phyloP scores from a whole-genome alignment of 2,797 vertebrate genomes.

The Morus bassanus region DNA sequence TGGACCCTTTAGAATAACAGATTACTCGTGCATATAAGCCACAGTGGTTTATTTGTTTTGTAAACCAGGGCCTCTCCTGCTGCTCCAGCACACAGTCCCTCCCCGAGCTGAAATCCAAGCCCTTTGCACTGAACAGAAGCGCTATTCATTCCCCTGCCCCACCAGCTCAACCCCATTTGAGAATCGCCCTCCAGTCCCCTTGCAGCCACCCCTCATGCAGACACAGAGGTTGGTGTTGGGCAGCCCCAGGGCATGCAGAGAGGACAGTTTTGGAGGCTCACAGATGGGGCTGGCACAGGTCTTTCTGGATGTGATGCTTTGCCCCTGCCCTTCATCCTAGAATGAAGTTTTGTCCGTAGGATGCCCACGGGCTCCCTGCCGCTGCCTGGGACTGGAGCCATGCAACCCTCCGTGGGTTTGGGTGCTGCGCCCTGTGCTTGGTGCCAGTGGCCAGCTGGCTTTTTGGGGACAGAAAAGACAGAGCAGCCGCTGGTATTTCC shows the following conservation, averaged over 20 bases:
- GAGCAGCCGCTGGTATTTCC: neutral
- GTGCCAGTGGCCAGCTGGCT: no score
- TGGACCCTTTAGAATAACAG: neutral
- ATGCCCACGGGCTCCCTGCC: accelerated
- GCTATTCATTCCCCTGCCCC: neutral
- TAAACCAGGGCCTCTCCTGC: neutral
- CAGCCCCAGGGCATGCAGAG: neutral
- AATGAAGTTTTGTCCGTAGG: accelerated
- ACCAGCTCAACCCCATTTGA: neutral
- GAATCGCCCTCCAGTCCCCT: neutral
- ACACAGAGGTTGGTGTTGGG: accelerated
- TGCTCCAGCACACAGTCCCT: neutral
- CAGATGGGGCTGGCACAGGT: neutral
- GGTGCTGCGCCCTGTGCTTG: accelerated
- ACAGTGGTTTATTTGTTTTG: conserved; percentile 15
- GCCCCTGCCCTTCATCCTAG: neutral
- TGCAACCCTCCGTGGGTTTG: accelerated
- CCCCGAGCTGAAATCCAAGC: neutral
- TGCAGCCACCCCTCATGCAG: accelerated
- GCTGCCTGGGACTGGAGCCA: accelerated
- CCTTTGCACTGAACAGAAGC: neutral
- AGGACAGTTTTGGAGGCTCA: neutral
- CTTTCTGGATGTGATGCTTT: neutral
- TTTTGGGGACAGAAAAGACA: neutral
- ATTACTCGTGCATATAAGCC: neutral